Conservation (phyloP, 2,113 vertebrate genomes). For the Poicephalus meyeri region DNA sequence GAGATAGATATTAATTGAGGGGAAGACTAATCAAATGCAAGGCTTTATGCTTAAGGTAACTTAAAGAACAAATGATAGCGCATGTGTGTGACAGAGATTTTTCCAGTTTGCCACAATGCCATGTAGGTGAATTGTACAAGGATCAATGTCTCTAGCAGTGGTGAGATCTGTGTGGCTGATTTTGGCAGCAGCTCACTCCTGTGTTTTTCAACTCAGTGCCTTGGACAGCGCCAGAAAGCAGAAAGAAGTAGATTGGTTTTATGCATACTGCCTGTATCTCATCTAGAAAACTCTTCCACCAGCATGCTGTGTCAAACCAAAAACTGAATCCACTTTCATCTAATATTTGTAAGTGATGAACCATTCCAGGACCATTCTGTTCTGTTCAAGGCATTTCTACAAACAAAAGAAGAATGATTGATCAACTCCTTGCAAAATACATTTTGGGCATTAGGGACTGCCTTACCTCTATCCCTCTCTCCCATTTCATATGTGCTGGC, state of each 20-base stretch:
- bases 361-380: not conserved
- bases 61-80: not conserved
- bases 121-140: not conserved
- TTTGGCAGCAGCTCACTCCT: not conserved
- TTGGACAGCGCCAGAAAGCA: not conserved
- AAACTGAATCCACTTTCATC: constrained; percentile 18
- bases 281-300: constrained; percentile 25
- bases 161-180: not conserved
- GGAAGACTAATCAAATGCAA: not conserved
- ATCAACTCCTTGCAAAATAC: not conserved
- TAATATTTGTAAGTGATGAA: constrained; percentile 29
- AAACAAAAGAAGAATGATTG: not conserved
- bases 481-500: not conserved
- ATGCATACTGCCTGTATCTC: not conserved
- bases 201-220: not conserved
- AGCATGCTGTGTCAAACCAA: not conserved
- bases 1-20: not conserved
- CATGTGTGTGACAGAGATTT: not conserved
- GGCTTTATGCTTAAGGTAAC: not conserved
- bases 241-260: not conserved
- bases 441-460: not conserved
- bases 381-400: not conserved
- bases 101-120: not conserved
- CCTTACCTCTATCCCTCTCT: not conserved
- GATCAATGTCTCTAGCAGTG: not conserved